Base-by-base conservation (phyloP, 2,888 invertebrate species). In the Leucoma salicis region DNA sequence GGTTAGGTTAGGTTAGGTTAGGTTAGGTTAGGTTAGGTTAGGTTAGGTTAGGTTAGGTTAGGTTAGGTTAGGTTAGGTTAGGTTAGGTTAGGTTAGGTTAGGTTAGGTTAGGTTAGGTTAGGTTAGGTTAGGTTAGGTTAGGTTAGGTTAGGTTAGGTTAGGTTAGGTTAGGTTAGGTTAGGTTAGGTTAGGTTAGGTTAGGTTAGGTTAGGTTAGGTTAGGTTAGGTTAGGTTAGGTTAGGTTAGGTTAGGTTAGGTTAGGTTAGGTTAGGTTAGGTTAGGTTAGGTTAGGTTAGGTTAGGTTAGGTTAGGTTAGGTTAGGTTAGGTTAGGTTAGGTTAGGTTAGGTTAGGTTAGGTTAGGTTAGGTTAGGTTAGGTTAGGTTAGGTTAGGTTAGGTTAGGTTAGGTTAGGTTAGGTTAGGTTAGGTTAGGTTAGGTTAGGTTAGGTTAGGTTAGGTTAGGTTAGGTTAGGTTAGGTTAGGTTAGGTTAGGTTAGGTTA, bases 201-300 rank as follows among this genome's bases (percentile, higher is more conserved):
- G 49, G 45, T 45, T 45, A 45, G 45, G 49, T 46, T 46, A 42
- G 45, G 49, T 48, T 48, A 48, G 48, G 48, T 43, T 43, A 43
- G 43, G 48, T 48, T 48, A 48, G 48, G 48, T 47, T 47, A 47
- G 47, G 47, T 42, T 43, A 40, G 43, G 43, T 41, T 37, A 38
- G 38, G 46, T 41, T 46, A 41, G 41, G 45, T 41, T 46, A 46
- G 41, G 41, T 38, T 37, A 46, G 41, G 41, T 39, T 39, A 37
- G 36, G 44, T 35, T 35, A 35, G 35, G 35, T 35, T 25, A 35
- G 35, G 35, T 35, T 35, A 35, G 35, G 42, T 42, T 42, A 42
- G 39, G 42, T 42, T 42, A 42, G 47, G 46, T 47, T 47, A 47
- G 46, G 42, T 47, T 41, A 44, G 44, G 44, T 44, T 42, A 38